Conservation (phyloP, 2,797 vertebrate genomes). For the Gephyroberyx darwinii region DNA sequence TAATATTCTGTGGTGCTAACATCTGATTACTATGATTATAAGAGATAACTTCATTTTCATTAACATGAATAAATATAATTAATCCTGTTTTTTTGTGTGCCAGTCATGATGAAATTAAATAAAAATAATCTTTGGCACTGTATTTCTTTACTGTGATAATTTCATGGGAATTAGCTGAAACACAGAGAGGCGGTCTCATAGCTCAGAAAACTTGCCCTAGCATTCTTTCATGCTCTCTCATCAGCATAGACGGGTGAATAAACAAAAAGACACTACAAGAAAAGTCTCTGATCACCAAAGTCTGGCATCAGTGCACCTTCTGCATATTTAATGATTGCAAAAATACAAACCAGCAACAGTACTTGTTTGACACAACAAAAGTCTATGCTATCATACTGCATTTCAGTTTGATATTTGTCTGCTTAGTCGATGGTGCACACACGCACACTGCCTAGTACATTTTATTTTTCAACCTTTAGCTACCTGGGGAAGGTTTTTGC, state of each 20-base stretch:
- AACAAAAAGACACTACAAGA: background rate
- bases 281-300: background rate
- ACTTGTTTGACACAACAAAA: constrained; percentile 12
- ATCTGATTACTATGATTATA: no score
- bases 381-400: constrained; percentile 4
- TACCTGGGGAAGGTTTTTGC: constrained; percentile 10
- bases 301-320: constrained; percentile 16
- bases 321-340: constrained; percentile 34
- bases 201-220: no score
- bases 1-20: no score
- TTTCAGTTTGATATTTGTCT: constrained; percentile 19
- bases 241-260: background rate
- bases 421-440: constrained; percentile 16
- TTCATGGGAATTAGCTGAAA: no score
- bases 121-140: no score
- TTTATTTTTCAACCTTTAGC: background rate
- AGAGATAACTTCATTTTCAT: no score
- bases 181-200: no score
- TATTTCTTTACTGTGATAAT: no score
- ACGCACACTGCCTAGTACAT: constrained; percentile 26
- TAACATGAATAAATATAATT: no score
- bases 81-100: no score
- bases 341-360: constrained; percentile 1
- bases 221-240: no score
- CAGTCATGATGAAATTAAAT: no score